Evolutionary conservation across 1,140 invertebrate species (phyloP), one percentile per base, ranked within the genome.

Genomic region (Drosophila subpulchrella): DNA sequence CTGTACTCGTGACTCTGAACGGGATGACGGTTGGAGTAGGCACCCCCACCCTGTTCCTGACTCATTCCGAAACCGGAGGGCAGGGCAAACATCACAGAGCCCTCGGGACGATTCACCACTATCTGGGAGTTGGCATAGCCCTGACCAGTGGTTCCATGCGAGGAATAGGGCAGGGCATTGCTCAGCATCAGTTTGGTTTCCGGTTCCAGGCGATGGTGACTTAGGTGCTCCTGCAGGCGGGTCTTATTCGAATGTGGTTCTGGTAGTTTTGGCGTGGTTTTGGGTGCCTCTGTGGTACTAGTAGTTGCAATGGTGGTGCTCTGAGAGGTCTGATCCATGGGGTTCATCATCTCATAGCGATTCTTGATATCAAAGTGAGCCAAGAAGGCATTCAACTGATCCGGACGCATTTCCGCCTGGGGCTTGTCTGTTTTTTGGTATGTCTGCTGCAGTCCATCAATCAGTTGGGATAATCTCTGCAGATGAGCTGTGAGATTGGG

Each of bases 101-200:
- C 92, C 56, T 92, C 92, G 0, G 92, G 92, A 0, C 85, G 81
- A 78, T 92, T 92, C 0, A 92, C 91, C 4, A 92, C 92, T 75
- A 92, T 92, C 50, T 92, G 92, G 0, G 92, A 91, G 50, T 91
- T 92, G 7, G 81, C 75, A 75, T 92, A 91, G 0, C 84, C 85
- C 27, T 71, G 67, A 6, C 76, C 61, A 0, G 24, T 55, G 39
- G 17, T 30, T 11, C 79, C 75, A 32, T 78, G 71, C 0, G 58
- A 24, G 17, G 78, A 70, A 13, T 59, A 78, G 1, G 89, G 80
- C 6, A 82, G 20, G 4, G 67, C 11, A 54, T 78, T 91, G 32
- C 55, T 66, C 11, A 90, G 67, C 48, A 91, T 73, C 4, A 91
- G 65, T 34, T 92, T 92, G 0, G 85, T 92, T 51, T 92, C 91